phyloP scores from a whole-genome alignment of 2,797 vertebrate species.

The Phataginus tricuspis region DNA sequence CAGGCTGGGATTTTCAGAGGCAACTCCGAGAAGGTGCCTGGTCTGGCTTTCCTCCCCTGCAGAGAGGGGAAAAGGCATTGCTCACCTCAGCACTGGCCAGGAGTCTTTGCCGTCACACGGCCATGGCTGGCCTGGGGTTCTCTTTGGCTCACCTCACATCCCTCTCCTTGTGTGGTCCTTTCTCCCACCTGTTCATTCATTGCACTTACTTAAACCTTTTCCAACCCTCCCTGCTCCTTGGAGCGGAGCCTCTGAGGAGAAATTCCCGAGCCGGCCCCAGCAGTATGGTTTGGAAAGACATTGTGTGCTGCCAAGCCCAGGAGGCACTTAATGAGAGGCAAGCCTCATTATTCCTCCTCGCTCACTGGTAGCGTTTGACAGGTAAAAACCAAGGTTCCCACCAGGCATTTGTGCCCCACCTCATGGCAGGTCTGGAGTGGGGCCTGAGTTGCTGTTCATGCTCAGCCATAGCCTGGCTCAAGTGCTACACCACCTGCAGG shows the following conservation, averaged over 20 bases:
- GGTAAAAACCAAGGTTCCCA: neutral
- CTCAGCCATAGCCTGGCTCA: neutral
- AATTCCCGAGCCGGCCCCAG: neutral
- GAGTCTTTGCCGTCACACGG: neutral
- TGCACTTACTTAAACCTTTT: neutral
- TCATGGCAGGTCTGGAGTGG: neutral
- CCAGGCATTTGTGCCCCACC: neutral
- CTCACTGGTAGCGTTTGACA: neutral
- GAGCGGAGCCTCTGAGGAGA: neutral
- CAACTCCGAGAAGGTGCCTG: neutral
- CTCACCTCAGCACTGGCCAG: neutral
- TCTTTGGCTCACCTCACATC: neutral
- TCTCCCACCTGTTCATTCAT: constrained; percentile 32
- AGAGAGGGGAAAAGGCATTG: neutral
- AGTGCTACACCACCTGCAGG: neutral
- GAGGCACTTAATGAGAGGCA: constrained; percentile 24
- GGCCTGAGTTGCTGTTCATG: neutral
- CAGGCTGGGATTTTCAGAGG: neutral
- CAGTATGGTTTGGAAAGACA: constrained; percentile 52
- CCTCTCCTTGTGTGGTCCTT: neutral
- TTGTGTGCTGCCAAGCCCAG: constrained; percentile 22
- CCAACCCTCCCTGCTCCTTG: neutral
- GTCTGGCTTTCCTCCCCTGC: neutral
- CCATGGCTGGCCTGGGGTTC: neutral
- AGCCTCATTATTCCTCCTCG: neutral